phyloP scores from a whole-genome alignment of 2,888 invertebrate species.

The Nasonovia ribisnigri region DNA sequence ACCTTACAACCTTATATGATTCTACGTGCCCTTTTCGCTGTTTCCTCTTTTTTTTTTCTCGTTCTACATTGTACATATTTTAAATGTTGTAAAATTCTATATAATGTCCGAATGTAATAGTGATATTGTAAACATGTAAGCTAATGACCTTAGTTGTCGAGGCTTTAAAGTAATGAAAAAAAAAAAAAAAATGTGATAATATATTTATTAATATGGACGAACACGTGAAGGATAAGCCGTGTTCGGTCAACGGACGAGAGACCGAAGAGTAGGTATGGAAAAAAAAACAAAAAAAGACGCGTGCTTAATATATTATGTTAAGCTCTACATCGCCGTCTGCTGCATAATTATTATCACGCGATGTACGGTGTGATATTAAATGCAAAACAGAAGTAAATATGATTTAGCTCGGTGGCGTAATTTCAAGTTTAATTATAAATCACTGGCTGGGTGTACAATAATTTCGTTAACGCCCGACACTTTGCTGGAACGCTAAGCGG shows the following conservation, averaged over 20 bases:
- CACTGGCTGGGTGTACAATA: constrained; percentile 29
- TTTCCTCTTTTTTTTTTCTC: too few species aligned
- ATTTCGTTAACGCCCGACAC: constrained; percentile 47
- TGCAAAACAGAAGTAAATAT: constrained; percentile 52
- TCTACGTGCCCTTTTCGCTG: too few species aligned
- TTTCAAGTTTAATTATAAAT: constrained; percentile 58
- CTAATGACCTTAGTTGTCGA: too few species aligned
- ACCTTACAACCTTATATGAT: too few species aligned
- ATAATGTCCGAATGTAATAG: too few species aligned
- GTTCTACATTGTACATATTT: too few species aligned
- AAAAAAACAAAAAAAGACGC: not conserved
- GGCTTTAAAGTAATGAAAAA: too few species aligned
- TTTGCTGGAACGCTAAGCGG: constrained; percentile 38
- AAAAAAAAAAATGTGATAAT: too few species aligned
- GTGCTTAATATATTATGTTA: not conserved
- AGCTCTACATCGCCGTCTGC: not conserved
- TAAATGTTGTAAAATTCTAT: too few species aligned
- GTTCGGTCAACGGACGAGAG: not conserved
- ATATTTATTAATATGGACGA: not conserved
- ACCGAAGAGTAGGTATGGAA: not conserved
- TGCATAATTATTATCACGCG: not conserved
- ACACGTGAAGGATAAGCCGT: not conserved
- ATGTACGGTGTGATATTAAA: constrained; percentile 2
- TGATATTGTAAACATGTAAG: too few species aligned
- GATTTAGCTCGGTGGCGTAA: constrained; percentile 30